Evolutionary conservation across 2,888 invertebrate genomes (phyloP).

Genomic region (Conistra vaccinii): DNA sequence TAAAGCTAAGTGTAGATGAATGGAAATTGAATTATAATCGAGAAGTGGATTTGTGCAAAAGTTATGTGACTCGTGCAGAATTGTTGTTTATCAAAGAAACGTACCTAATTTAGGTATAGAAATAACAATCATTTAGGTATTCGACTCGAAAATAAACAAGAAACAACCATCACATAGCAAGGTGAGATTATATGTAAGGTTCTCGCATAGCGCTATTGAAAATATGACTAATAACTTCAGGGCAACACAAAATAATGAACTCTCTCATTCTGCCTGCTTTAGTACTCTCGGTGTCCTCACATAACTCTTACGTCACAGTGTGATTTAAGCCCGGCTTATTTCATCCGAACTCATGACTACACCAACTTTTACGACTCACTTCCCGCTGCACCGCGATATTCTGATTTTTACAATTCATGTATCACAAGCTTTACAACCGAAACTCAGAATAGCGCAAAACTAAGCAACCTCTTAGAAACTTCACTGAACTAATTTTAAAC

Average conservation of each 20-base stretch:
- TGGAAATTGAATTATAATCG: not conserved
- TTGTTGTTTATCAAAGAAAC: not conserved
- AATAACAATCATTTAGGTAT: not conserved
- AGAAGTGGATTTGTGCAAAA: not conserved
- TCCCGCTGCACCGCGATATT: slow-evolving; percentile 47
- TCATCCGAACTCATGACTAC: slow-evolving; percentile 15
- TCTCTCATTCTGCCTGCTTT: slow-evolving; percentile 8
- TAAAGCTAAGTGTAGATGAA: slow-evolving; percentile 34
- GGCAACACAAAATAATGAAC: slow-evolving; percentile 7
- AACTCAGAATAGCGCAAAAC: slow-evolving; percentile 67
- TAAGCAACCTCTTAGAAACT: slow-evolving; percentile 67
- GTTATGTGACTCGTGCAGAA: no score
- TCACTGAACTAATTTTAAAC: slow-evolving; percentile 62
- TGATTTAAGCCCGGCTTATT: slow-evolving; percentile 44
- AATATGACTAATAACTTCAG: not conserved
- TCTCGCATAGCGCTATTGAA: not conserved
- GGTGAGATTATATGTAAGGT: no score
- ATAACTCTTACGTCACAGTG: slow-evolving; percentile 32
- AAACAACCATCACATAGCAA: not conserved
- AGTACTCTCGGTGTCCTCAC: slow-evolving; percentile 1
- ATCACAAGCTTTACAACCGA: slow-evolving; percentile 65
- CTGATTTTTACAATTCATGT: slow-evolving; percentile 64
- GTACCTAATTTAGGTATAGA: not conserved
- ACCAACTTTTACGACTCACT: slow-evolving; percentile 54
- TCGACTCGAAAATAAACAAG: not conserved